These are phyloP conservation scores for Myrmecobius fasciatus DNA, from an alignment of 2,113 vertebrate species.

Conservation along the genomic window DNA sequence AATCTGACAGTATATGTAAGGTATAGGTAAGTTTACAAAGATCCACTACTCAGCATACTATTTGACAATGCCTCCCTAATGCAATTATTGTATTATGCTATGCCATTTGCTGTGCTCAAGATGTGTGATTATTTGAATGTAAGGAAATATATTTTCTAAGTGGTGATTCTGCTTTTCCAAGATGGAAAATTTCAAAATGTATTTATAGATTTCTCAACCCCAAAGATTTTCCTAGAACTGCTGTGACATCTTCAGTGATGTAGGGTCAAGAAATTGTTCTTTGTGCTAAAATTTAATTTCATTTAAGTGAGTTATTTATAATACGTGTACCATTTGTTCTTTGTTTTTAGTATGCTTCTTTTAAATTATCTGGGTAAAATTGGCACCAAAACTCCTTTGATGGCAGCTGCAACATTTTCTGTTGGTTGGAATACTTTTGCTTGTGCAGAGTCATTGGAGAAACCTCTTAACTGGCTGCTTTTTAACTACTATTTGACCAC, in stretches of 20 bases:
- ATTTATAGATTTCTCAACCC: neutral
- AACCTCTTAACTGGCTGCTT: conserved; percentile 96
- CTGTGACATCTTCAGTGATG: neutral
- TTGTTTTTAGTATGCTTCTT: conserved; percentile 94
- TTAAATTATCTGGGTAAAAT: conserved; percentile 95
- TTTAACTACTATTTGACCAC: conserved; percentile 99
- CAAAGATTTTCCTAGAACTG: neutral
- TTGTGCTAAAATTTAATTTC: conserved; percentile 36
- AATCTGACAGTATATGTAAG: neutral
- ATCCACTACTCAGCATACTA: neutral
- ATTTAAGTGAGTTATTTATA: conserved; percentile 52
- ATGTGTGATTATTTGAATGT: neutral
- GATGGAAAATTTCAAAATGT: no score
- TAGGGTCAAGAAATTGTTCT: neutral
- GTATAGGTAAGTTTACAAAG: no score
- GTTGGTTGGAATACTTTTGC: conserved; percentile 98
- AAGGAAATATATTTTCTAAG: neutral
- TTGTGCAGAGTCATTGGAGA: conserved; percentile 94
- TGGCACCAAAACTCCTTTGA: conserved; percentile 93
- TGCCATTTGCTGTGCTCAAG: neutral
- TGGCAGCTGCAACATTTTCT: conserved; percentile 95
- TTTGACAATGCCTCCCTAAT: neutral
- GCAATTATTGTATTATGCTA: neutral
- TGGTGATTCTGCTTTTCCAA: neutral
- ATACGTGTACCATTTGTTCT: conserved; percentile 68